These are phyloP conservation scores for Galleria mellonella DNA, from an alignment of 1,140 invertebrate genomes.

Conservation along the genomic window DNA sequence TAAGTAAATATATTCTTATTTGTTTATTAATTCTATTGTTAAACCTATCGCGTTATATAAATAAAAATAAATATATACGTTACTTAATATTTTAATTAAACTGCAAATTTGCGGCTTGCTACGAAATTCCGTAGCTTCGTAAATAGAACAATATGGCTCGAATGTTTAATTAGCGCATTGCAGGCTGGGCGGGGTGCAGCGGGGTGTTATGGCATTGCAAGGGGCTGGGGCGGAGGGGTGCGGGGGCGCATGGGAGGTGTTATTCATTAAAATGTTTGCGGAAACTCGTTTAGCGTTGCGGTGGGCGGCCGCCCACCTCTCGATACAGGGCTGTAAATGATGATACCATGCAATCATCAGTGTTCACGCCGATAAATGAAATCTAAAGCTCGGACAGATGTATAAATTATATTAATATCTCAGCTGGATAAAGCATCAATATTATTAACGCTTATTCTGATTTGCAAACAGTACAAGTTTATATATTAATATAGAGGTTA, in stretches of 20 bases:
- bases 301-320: constrained; percentile 43
- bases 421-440: too few relatives aligned
- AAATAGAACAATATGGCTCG: constrained; percentile 12
- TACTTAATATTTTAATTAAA: too few relatives aligned
- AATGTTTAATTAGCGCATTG: constrained; percentile 16
- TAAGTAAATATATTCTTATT: too few relatives aligned
- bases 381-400: too few relatives aligned
- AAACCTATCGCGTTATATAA: too few relatives aligned
- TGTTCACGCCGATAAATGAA: too few relatives aligned
- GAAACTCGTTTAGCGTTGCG: constrained; percentile 67
- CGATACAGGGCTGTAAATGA: constrained; percentile 36
- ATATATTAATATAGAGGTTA: too few relatives aligned
- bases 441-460: too few relatives aligned
- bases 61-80: too few relatives aligned
- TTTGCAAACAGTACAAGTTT: too few relatives aligned
- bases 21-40: too few relatives aligned
- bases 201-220: background rate
- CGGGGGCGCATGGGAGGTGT: constrained; percentile 4
- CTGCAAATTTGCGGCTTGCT: background rate
- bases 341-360: constrained; percentile 6
- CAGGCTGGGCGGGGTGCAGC: constrained; percentile 3
- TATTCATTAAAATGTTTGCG: constrained; percentile 68
- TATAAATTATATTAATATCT: too few relatives aligned
- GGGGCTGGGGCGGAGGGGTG: background rate
- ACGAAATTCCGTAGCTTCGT: constrained; percentile 3